These are phyloP conservation scores for Hipparchia sbordonii DNA, from an alignment of 2,888 invertebrate species.

Conservation along the genomic window DNA sequence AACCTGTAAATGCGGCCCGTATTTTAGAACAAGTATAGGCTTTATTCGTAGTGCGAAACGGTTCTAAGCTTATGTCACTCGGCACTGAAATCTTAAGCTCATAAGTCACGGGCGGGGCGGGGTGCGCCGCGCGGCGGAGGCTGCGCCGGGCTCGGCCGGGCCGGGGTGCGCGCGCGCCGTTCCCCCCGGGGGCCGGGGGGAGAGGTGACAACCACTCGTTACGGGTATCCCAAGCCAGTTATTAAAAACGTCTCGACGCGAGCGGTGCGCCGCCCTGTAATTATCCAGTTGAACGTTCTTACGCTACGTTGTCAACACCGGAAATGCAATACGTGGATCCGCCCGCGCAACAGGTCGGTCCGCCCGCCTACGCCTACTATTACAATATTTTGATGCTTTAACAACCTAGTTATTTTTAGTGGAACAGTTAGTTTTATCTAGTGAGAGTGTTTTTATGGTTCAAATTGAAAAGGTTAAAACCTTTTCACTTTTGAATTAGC, in stretches of 20 bases:
- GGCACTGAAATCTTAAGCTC: constrained; percentile 57
- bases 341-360: constrained; percentile 80
- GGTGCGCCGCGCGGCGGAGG: constrained; percentile 56
- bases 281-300: constrained; percentile 78
- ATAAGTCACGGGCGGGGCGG: constrained; percentile 75
- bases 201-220: constrained; percentile 83
- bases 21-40: neutral
- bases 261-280: constrained; percentile 82
- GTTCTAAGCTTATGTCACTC: constrained; percentile 40
- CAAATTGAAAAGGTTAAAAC: no score
- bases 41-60: neutral
- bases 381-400: constrained; percentile 50
- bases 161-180: constrained; percentile 48
- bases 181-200: constrained; percentile 63
- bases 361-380: constrained; percentile 63
- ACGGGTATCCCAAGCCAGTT: constrained; percentile 83
- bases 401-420: constrained; percentile 34
- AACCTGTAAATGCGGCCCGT: neutral
- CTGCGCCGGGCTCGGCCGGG: constrained; percentile 56
- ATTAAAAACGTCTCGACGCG: constrained; percentile 84
- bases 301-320: constrained; percentile 76
- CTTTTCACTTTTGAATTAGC: neutral
- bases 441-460: neutral
- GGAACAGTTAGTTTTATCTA: neutral
- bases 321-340: constrained; percentile 81